Evolutionary conservation across 2,888 invertebrate genomes (phyloP), one percentile per base, ranked within the genome.

Genomic region (Cheilosia vulpina): DNA sequence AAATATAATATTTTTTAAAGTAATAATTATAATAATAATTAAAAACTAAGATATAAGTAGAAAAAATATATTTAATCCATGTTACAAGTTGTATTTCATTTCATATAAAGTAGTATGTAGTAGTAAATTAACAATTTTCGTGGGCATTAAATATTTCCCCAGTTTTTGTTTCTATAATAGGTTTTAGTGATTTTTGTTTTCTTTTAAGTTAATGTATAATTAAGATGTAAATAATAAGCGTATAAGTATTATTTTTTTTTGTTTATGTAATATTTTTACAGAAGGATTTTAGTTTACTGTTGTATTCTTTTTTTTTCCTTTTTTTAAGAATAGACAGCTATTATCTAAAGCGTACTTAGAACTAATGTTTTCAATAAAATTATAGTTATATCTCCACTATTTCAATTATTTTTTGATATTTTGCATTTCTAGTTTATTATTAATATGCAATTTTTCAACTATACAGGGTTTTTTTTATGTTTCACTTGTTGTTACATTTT

Each of bases 141-240:
- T 65, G 19, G 13, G n/a, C 27, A 11, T 79, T 9, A 31, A 45
- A 15, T n/a, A 6, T 60, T 73, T 47, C 11, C 4, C 24, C 27
- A 41, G 13, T 45, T 47, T 58, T 41, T 19, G 50, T 38, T 63
- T 63, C 2, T 34, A 45, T 65, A 9, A 41, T 38, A 60, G 38
- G 55, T 63, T 66, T 69, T 45, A 27, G 52, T 55, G n/a, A 52
- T 53, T 65, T 55, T 45, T 45, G 43, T n/a, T 68, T 60, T 55
- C 27, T 7, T 55, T 71, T 38, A 57, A 27, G 24, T 72, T 50
- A 82, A 82, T 82, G 38, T 77, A 77, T 58, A 82, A 60, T 72
- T 78, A 77, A 78, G 65, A 72, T 72, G 53, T 77, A 84, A 75
- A 77, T 81, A 85, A 81, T 81, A 85, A 85, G 85, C 85, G 85